These are phyloP conservation scores for Muschampia plurimacula DNA, from an alignment of 2,888 invertebrate species.

Conservation along the genomic window DNA sequence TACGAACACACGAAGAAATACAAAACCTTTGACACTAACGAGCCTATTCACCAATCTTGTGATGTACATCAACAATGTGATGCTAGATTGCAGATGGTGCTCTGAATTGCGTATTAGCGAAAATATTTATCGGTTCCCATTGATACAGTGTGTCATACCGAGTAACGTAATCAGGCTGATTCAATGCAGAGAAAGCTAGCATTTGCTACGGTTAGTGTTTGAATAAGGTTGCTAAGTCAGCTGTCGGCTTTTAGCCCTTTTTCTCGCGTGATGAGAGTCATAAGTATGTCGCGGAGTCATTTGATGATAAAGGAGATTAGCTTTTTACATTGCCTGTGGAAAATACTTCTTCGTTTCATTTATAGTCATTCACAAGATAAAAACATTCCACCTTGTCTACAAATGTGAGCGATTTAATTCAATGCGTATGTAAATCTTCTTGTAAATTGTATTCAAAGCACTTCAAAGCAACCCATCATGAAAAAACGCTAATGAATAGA, in stretches of 20 bases:
- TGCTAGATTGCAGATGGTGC: slow-evolving; percentile 47
- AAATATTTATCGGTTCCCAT: slow-evolving; percentile 48
- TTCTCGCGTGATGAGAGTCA: slow-evolving; percentile 5
- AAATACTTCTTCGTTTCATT: neutral
- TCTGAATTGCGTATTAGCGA: slow-evolving; percentile 54
- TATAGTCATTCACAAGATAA: neutral
- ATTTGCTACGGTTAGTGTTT: slow-evolving; percentile 45
- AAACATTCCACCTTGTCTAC: too few relatives aligned
- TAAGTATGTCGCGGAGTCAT: slow-evolving; percentile 20
- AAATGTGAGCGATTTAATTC: too few relatives aligned
- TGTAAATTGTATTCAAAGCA: too few relatives aligned
- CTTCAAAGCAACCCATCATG: too few relatives aligned
- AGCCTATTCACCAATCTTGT: slow-evolving; percentile 66
- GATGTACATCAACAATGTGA: slow-evolving; percentile 43
- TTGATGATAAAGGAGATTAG: slow-evolving; percentile 6
- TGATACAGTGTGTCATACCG: slow-evolving; percentile 20
- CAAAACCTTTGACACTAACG: slow-evolving; percentile 72
- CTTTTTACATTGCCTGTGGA: neutral
- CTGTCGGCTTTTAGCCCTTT: slow-evolving; percentile 26
- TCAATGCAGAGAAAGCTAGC: slow-evolving; percentile 48
- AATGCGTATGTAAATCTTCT: too few relatives aligned
- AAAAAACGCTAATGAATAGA: too few relatives aligned
- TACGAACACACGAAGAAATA: slow-evolving; percentile 60
- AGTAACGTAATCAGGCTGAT: slow-evolving; percentile 46
- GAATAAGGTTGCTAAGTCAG: slow-evolving; percentile 21